Conservation (phyloP, 2,797 vertebrate genomes). For the Pristis pectinata region DNA sequence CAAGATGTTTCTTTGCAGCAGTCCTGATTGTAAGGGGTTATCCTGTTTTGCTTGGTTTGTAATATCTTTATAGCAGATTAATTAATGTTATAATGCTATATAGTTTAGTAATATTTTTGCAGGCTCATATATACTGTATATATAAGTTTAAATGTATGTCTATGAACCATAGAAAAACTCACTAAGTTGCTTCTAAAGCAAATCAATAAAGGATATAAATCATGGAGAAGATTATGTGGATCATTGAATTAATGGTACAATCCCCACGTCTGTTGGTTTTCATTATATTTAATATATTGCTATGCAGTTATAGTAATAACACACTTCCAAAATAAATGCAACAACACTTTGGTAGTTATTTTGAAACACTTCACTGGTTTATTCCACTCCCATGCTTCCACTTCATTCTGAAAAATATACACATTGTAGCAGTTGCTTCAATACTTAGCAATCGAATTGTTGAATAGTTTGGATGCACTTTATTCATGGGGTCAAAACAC, state of each 20-base stretch:
- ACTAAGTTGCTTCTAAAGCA: background rate
- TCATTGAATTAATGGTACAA: too few relatives aligned
- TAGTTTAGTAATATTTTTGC: background rate
- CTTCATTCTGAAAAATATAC: background rate
- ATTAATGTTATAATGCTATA: background rate
- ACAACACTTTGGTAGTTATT: background rate
- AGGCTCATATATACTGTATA: too few relatives aligned
- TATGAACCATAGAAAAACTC: background rate
- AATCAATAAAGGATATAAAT: background rate
- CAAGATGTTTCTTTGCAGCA: background rate
- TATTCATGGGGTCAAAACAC: background rate
- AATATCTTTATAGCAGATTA: background rate
- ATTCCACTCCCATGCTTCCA: background rate
- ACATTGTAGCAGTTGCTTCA: background rate
- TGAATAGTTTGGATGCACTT: background rate
- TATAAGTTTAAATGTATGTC: background rate
- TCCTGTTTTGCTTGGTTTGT: background rate
- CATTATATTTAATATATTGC: background rate
- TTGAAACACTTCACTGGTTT: background rate
- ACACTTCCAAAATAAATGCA: background rate
- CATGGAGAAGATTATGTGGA: background rate
- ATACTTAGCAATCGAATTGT: background rate
- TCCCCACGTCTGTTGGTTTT: too few relatives aligned
- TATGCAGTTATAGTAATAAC: background rate
- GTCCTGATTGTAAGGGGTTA: background rate